These are phyloP conservation scores for Alectoris magna DNA, from an alignment of 2,797 vertebrate species.

Conservation along the genomic window DNA sequence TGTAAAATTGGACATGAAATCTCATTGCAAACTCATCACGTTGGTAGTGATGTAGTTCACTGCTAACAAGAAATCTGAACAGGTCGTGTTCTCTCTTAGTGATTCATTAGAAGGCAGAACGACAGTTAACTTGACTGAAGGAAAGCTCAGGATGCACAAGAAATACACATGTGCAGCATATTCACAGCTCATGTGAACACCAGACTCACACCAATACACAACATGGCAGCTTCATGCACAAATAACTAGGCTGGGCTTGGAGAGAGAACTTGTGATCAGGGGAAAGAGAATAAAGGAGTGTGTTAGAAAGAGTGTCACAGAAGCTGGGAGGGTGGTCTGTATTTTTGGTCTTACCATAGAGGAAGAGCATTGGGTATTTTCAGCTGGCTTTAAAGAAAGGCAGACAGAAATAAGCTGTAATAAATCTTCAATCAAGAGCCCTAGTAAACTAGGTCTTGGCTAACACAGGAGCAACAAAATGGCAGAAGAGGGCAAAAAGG, in stretches of 20 bases:
- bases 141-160: conserved; percentile 74
- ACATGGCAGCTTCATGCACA: conserved; percentile 81
- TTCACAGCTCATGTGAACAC: conserved; percentile 74
- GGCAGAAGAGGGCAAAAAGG: conserved; percentile 73
- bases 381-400: conserved; percentile 99
- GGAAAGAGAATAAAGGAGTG: conserved; percentile 74
- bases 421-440: conserved; percentile 81
- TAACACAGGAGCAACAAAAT: conserved; percentile 81
- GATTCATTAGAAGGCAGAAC: conserved; percentile 70
- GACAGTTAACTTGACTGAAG: conserved; percentile 70
- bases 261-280: conserved; percentile 69
- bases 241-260: conserved; percentile 76
- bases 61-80: conserved; percentile 71
- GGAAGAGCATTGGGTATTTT: conserved; percentile 95
- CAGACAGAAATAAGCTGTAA: conserved; percentile 99
- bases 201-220: conserved; percentile 77
- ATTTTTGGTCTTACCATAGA: conserved; percentile 96
- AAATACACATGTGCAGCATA: conserved; percentile 75
- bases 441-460: conserved; percentile 73
- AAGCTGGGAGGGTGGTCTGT: conserved; percentile 78
- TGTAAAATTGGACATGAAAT: not conserved
- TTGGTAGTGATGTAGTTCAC: not conserved
- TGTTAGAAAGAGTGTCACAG: conserved; percentile 77
- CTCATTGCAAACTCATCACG: not conserved
- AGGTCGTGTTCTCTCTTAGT: conserved; percentile 81